These are phyloP conservation scores for Neodiprion pinetum DNA, from an alignment of 1,140 invertebrate species.

Conservation along the genomic window DNA sequence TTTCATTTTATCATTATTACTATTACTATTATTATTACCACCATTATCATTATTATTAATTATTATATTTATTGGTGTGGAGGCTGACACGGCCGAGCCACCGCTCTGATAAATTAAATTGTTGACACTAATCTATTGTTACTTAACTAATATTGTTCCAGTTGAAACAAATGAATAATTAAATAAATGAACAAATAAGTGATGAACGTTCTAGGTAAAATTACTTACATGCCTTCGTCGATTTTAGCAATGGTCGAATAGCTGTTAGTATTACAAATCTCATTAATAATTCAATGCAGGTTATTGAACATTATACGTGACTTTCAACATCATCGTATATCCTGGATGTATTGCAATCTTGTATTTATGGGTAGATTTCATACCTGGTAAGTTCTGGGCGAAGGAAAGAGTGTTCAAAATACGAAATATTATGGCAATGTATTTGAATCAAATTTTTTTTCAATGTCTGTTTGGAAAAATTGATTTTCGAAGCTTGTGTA, in stretches of 20 bases:
- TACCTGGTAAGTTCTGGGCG: no score
- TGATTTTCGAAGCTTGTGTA: no score
- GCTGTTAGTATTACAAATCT: no score
- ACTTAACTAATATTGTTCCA: slow-evolving; percentile 47
- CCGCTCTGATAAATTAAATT: slow-evolving; percentile 41
- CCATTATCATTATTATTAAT: slow-evolving; percentile 27
- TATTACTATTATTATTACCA: slow-evolving; percentile 16
- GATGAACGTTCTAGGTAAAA: background rate
- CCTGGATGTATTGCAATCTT: background rate
- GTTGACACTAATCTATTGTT: slow-evolving; percentile 47
- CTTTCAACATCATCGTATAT: background rate
- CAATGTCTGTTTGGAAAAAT: no score
- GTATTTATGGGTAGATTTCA: background rate
- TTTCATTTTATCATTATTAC: background rate
- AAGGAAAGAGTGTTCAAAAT: no score
- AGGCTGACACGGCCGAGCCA: slow-evolving; percentile 37
- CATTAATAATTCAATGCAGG: background rate
- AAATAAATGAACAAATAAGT: slow-evolving; percentile 17
- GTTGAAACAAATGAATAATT: slow-evolving; percentile 34
- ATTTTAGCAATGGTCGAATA: no score
- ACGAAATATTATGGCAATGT: no score
- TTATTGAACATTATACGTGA: background rate
- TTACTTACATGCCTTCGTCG: no score
- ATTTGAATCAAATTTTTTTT: no score
- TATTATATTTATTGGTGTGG: slow-evolving; percentile 49